These are phyloP conservation scores for Orgyia antiqua DNA, from an alignment of 2,888 invertebrate genomes.

Conservation along the genomic window DNA sequence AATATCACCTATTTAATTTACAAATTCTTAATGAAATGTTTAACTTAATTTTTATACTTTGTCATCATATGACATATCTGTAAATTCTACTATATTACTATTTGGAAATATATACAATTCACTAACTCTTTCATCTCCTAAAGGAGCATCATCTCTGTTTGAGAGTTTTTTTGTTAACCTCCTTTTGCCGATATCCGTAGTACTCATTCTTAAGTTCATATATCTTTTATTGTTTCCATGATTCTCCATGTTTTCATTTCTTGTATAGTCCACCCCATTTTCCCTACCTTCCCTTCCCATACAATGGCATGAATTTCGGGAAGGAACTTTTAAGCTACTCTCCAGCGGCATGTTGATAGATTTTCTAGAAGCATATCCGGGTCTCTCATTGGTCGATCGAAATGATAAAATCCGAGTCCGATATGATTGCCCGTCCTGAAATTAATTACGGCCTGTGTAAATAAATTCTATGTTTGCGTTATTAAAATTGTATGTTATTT, in stretches of 20 bases:
- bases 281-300: slow-evolving; percentile 45
- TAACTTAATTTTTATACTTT: slow-evolving; percentile 52
- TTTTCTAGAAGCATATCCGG: slow-evolving; percentile 54
- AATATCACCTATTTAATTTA: too few species aligned
- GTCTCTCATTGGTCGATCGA: slow-evolving; percentile 63
- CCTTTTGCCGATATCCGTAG: slow-evolving; percentile 33
- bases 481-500: too few species aligned
- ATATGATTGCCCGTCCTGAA: slow-evolving; percentile 67
- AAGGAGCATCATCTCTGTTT: slow-evolving; percentile 40
- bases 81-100: slow-evolving; percentile 67
- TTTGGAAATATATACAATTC: slow-evolving; percentile 70
- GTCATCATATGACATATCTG: slow-evolving; percentile 62
- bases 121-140: slow-evolving; percentile 61
- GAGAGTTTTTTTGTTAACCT: slow-evolving; percentile 33
- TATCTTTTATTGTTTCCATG: slow-evolving; percentile 33
- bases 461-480: too few species aligned
- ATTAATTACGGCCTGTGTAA: too few species aligned
- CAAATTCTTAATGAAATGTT: slow-evolving; percentile 25
- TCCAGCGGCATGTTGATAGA: slow-evolving; percentile 48
- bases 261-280: slow-evolving; percentile 44
- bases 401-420: slow-evolving; percentile 64
- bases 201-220: slow-evolving; percentile 25
- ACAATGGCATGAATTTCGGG: slow-evolving; percentile 51
- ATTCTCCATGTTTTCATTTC: slow-evolving; percentile 36
- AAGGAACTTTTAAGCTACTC: slow-evolving; percentile 43